Conservation (phyloP, 1,140 invertebrate species). For the Diabrotica virgifera region DNA sequence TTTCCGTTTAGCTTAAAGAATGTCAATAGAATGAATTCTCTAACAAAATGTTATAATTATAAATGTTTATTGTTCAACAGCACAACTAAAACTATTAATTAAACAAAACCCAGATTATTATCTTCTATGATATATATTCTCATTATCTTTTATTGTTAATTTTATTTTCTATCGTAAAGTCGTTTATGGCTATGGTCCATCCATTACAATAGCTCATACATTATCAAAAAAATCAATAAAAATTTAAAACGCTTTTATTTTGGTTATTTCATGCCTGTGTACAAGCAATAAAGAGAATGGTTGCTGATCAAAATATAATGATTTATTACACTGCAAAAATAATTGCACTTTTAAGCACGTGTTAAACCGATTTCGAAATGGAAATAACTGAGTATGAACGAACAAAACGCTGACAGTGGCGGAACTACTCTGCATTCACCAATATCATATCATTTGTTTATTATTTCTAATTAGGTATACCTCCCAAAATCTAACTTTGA, state of each 20-base stretch:
- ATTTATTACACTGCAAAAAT: constrained; percentile 3
- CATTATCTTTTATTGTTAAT: constrained; percentile 3
- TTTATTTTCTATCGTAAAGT: constrained; percentile 3
- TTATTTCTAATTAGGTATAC: too few species aligned
- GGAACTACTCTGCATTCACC: too few species aligned
- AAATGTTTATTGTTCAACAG: too few species aligned
- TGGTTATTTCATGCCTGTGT: constrained; percentile 2
- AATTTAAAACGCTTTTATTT: constrained; percentile 3
- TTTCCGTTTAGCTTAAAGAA: too few species aligned
- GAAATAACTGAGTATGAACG: neutral
- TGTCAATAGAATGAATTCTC: too few species aligned
- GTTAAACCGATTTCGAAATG: constrained; percentile 2
- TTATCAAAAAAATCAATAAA: constrained; percentile 3
- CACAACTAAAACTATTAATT: too few species aligned
- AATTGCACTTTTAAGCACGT: neutral
- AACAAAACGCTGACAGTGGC: neutral
- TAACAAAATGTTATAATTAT: too few species aligned
- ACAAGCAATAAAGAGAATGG: constrained; percentile 2
- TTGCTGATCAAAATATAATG: constrained; percentile 3
- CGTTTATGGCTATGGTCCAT: neutral
- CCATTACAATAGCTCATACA: constrained; percentile 2
- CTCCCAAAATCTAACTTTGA: too few species aligned
- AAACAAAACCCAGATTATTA: too few species aligned
- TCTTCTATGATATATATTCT: neutral
- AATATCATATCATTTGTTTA: too few species aligned